A percentile compares a stretch with the other conserved stretches of the same genome.
phyloP scores from a whole-genome alignment of 2,797 vertebrate species.

The Sebastolobus alascanus region DNA sequence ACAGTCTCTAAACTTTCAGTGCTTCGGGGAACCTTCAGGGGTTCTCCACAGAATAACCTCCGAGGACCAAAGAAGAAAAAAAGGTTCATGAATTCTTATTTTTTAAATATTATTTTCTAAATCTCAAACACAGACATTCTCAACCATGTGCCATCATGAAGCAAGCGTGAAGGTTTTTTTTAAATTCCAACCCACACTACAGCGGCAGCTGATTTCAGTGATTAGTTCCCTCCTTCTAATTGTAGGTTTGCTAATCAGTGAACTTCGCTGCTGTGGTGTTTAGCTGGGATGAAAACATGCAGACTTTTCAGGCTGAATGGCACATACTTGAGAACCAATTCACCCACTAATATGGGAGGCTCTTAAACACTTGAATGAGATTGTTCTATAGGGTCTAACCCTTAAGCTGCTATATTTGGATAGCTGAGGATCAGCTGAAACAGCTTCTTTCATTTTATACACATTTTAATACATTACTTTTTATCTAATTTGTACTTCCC shows the following conservation, averaged over 20 bases:
- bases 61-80: background rate
- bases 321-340: constrained; percentile 21
- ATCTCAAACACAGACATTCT: constrained; percentile 24
- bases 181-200: background rate
- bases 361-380: constrained; percentile 26
- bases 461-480: background rate
- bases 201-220: constrained; percentile 36
- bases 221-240: constrained; percentile 40
- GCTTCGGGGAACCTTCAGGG: constrained; percentile 64
- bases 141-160: background rate
- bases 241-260: constrained; percentile 39
- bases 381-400: background rate
- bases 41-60: constrained; percentile 40
- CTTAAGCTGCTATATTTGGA: constrained; percentile 13
- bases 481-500: background rate
- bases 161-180: background rate
- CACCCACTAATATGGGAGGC: background rate
- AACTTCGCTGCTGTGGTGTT: constrained; percentile 9
- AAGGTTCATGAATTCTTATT: constrained; percentile 30
- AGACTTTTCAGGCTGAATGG: constrained; percentile 21
- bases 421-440: background rate
- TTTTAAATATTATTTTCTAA: background rate
- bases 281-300: background rate
- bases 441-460: constrained; percentile 3
- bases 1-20: background rate